Percentiles rank a stretch among this genome's conserved stretches.
phyloP scores from a whole-genome alignment of 2,113 vertebrate species.

The Acanthisitta chloris region DNA sequence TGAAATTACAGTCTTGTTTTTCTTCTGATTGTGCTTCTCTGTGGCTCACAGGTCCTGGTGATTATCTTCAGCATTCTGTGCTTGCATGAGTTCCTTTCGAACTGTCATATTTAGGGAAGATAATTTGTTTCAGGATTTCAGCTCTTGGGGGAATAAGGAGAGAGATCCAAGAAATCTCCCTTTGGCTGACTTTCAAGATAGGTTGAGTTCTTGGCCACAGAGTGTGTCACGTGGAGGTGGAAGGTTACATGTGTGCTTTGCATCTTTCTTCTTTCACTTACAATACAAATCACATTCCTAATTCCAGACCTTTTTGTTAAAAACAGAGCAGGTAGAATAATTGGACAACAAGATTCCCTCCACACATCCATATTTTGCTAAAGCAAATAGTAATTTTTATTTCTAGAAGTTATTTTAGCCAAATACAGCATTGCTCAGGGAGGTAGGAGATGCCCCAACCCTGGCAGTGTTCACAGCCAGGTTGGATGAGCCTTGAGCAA shows the following conservation, averaged over 20 bases:
- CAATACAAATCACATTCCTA: not conserved
- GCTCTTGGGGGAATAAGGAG: not conserved
- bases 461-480: too few relatives aligned
- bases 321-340: not conserved
- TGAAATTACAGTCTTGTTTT: not conserved
- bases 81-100: not conserved
- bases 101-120: not conserved
- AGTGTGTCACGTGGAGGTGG: not conserved
- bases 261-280: not conserved
- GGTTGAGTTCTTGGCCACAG: not conserved
- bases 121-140: not conserved
- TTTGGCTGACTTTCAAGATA: not conserved
- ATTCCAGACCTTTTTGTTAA: not conserved
- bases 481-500: too few relatives aligned
- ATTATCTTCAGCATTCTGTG: not conserved
- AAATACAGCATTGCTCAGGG: too few relatives aligned
- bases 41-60: not conserved
- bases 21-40: not conserved
- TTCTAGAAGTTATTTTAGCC: not conserved
- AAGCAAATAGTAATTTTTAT: not conserved
- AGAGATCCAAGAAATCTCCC: not conserved
- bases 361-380: not conserved
- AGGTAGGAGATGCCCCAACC: too few relatives aligned
- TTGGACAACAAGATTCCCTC: not conserved
- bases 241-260: not conserved